Conservation (phyloP, 2,113 vertebrate genomes). For the Oostethus manadensis region DNA sequence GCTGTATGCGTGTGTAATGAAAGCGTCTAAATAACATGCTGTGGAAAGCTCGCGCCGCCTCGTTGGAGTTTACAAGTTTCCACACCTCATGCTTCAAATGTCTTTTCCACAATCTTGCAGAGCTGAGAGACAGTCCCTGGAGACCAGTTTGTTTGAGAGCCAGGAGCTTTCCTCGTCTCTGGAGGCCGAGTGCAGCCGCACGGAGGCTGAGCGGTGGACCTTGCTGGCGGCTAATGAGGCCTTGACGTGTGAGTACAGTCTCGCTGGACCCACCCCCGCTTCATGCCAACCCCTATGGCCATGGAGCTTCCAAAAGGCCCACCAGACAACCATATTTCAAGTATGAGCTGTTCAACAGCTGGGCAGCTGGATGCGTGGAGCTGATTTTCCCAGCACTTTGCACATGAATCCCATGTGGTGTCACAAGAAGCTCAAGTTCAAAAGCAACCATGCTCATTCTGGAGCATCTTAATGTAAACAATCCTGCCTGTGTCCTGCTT, state of each 20-base stretch:
- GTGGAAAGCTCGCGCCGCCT: not conserved
- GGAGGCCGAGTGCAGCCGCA: slow-evolving; percentile 61
- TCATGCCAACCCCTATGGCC: slow-evolving; percentile 47
- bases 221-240: slow-evolving; percentile 63
- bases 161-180: slow-evolving; percentile 68
- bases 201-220: slow-evolving; percentile 64
- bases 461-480: not conserved
- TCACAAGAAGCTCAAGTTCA: slow-evolving; percentile 3
- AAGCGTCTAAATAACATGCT: no score
- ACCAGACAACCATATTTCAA: slow-evolving; percentile 66
- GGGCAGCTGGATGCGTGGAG: slow-evolving; percentile 45
- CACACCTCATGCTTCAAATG: slow-evolving; percentile 46
- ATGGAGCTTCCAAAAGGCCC: slow-evolving; percentile 57
- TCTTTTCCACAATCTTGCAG: slow-evolving; percentile 55
- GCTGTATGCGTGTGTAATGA: no score
- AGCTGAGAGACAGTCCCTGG: slow-evolving; percentile 75
- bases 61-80: slow-evolving; percentile 43
- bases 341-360: slow-evolving; percentile 64
- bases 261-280: slow-evolving; percentile 43
- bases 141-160: slow-evolving; percentile 71
- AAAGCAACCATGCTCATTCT: slow-evolving; percentile 12
- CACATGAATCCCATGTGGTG: slow-evolving; percentile 41
- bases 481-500: slow-evolving; percentile 11
- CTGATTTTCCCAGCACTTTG: slow-evolving; percentile 44
- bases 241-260: slow-evolving; percentile 75